A percentile compares a stretch with the other conserved stretches of the same genome.
These are phyloP conservation scores for Eulemur macaco DNA, from an alignment of 2,113 vertebrate genomes.

Conservation along the genomic window DNA sequence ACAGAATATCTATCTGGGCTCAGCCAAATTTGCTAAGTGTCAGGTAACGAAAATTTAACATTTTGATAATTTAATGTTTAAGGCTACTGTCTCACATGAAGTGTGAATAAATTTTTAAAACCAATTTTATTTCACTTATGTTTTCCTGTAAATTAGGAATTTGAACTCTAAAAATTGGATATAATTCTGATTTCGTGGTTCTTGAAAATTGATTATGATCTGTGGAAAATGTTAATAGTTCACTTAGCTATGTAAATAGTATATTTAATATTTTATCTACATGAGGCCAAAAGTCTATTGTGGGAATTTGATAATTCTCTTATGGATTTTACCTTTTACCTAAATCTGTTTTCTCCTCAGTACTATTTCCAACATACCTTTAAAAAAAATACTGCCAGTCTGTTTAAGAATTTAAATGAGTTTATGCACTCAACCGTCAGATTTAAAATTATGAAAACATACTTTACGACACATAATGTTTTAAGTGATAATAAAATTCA, in stretches of 20 bases:
- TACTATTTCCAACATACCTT: background rate
- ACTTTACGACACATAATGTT: background rate
- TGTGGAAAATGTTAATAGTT: background rate
- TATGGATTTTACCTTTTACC: background rate
- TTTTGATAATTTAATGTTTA: constrained; percentile 31
- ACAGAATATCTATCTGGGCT: background rate
- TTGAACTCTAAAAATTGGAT: background rate
- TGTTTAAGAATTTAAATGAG: background rate
- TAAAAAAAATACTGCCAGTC: background rate
- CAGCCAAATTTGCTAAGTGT: background rate
- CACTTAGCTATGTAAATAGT: background rate
- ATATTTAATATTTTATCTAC: background rate
- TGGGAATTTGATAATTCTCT: background rate
- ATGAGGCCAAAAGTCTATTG: background rate
- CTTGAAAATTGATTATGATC: background rate
- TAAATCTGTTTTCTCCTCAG: background rate
- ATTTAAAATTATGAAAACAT: background rate
- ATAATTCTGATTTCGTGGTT: background rate
- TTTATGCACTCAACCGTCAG: background rate
- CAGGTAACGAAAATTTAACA: background rate
- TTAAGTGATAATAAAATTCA: background rate
- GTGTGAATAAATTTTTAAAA: background rate
- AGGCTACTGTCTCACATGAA: background rate
- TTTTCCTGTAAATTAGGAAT: background rate
- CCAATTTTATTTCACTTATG: background rate